phyloP scores from a whole-genome alignment of 2,797 vertebrate genomes.

The Ibycter americanus region DNA sequence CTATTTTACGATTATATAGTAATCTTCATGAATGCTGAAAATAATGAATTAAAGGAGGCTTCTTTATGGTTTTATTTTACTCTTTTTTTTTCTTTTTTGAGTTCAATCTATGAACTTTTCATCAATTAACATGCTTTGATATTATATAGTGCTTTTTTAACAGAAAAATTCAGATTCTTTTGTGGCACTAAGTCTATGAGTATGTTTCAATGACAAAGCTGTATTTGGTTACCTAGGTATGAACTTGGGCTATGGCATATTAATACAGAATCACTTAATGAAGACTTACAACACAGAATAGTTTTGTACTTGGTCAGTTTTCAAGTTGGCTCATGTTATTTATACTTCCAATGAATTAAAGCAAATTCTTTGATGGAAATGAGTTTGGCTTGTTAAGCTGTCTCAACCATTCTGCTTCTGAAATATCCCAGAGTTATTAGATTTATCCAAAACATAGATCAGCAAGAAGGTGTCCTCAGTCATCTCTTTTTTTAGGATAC shows the following conservation, averaged over 20 bases:
- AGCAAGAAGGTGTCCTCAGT: background rate
- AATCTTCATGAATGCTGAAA: background rate
- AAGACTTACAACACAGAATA: background rate
- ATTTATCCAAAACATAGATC: background rate
- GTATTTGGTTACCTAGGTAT: background rate
- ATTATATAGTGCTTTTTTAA: background rate
- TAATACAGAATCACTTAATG: background rate
- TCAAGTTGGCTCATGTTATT: background rate
- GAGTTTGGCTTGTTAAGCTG: background rate
- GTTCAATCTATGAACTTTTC: background rate
- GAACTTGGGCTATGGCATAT: background rate
- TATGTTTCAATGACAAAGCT: background rate
- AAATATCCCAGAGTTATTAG: background rate
- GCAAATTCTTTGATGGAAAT: background rate
- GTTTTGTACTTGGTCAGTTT: background rate
- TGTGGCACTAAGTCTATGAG: background rate
- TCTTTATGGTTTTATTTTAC: background rate
- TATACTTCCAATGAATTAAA: background rate
- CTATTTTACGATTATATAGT: background rate
- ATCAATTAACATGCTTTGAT: background rate
- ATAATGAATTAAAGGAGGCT: background rate
- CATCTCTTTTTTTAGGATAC: background rate
- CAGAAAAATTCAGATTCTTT: background rate
- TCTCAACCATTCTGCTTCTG: background rate
- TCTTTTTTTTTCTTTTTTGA: background rate